Evolutionary conservation across 2,113 vertebrate genomes (phyloP).

Genomic region (Eleginops maclovinus): DNA sequence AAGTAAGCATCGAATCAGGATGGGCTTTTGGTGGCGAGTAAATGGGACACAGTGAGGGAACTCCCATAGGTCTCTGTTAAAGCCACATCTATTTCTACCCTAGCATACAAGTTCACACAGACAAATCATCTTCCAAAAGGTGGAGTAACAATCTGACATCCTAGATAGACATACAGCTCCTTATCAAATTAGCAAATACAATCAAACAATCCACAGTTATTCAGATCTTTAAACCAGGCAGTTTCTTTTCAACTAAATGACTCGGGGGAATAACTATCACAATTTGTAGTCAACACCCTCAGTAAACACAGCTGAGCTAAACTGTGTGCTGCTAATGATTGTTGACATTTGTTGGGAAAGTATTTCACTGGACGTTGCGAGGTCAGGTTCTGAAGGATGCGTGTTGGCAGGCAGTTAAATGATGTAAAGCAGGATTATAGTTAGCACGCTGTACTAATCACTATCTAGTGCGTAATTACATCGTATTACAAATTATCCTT

Average conservation of each 20-base stretch:
- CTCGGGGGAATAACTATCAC: constrained; percentile 28
- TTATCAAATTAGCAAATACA: constrained; percentile 47
- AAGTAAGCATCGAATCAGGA: background rate
- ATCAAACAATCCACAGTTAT: constrained; percentile 35
- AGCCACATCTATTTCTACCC: too few relatives aligned
- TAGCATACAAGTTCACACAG: background rate
- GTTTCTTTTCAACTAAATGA: constrained; percentile 47
- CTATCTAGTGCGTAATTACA: constrained; percentile 59
- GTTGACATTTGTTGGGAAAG: constrained; percentile 54
- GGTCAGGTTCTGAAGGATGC: constrained; percentile 64
- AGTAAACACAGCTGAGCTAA: constrained; percentile 58
- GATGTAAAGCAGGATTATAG: constrained; percentile 62
- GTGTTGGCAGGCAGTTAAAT: constrained; percentile 64
- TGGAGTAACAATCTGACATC: background rate
- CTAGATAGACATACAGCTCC: constrained; percentile 7
- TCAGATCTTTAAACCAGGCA: constrained; percentile 41
- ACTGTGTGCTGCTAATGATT: constrained; percentile 50
- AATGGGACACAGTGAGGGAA: background rate
- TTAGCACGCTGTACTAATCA: constrained; percentile 65
- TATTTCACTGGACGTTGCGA: constrained; percentile 41
- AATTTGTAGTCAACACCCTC: constrained; percentile 55
- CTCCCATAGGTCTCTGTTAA: background rate
- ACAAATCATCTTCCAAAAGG: background rate
- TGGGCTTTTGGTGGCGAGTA: background rate
- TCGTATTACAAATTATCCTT: constrained; percentile 53